Percentiles rank a stretch among this genome's conserved stretches.
Evolutionary conservation across 2,888 invertebrate species (phyloP).

Genomic region (Diloba caeruleocephala): DNA sequence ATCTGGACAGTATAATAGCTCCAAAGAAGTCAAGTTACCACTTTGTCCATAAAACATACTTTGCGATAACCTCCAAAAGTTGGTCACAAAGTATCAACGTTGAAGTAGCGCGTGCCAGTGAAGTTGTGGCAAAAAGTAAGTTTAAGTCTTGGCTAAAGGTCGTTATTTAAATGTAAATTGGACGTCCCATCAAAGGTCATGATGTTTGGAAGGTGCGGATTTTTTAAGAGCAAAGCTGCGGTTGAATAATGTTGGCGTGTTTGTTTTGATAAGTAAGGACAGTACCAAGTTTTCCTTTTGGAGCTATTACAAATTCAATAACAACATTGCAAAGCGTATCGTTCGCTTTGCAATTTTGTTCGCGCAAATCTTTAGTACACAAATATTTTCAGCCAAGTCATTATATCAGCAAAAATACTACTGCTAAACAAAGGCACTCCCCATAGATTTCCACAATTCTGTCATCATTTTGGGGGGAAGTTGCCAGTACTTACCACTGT

Average conservation of each 20-base stretch:
- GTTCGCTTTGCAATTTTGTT: too few species aligned
- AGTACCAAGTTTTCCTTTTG: constrained; percentile 1
- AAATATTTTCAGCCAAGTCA: too few species aligned
- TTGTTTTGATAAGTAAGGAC: constrained; percentile 12
- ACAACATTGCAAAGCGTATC: too few species aligned
- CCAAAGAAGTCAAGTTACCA: constrained; percentile 37
- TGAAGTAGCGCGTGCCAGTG: constrained; percentile 38
- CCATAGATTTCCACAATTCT: too few species aligned
- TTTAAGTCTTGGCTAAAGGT: constrained; percentile 36
- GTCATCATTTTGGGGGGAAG: too few species aligned
- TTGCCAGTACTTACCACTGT: too few species aligned
- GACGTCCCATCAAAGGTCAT: constrained; percentile 36
- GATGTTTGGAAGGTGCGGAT: constrained; percentile 34
- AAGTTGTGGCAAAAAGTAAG: constrained; percentile 46
- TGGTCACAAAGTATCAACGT: constrained; percentile 45
- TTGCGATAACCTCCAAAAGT: constrained; percentile 36
- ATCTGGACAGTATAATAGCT: constrained; percentile 41
- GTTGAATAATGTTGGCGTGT: constrained; percentile 6
- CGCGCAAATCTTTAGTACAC: too few species aligned
- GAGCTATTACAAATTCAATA: background rate
- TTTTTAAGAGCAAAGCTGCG: constrained; percentile 22
- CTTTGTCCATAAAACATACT: constrained; percentile 50
- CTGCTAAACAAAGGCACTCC: too few species aligned
- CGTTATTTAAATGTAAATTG: constrained; percentile 64
- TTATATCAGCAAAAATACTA: too few species aligned